These are phyloP conservation scores for Litocranius walleri DNA, from an alignment of 2,113 vertebrate species.

Conservation along the genomic window DNA sequence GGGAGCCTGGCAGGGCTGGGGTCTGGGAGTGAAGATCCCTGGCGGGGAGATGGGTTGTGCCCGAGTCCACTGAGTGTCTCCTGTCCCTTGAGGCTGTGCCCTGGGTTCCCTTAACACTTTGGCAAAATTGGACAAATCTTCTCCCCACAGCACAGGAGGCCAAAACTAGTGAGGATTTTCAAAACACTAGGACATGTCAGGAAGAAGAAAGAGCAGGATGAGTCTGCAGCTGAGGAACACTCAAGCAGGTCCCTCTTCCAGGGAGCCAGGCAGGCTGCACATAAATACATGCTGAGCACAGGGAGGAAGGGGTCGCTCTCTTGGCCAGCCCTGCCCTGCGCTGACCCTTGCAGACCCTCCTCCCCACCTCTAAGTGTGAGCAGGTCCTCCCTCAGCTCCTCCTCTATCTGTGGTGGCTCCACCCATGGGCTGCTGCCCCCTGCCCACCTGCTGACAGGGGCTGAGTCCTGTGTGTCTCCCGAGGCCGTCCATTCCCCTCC, in stretches of 20 bases:
- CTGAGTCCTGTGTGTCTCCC: accelerated
- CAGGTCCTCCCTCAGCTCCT: neutral
- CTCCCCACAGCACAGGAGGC: neutral
- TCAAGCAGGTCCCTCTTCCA: neutral
- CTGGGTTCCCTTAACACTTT: neutral
- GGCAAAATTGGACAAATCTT: neutral
- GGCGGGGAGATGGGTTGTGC: neutral
- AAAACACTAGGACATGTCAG: neutral
- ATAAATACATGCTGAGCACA: accelerated
- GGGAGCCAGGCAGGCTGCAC: neutral
- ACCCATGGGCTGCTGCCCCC: neutral
- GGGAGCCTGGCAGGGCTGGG: neutral
- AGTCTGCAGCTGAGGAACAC: accelerated
- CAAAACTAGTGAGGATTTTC: neutral
- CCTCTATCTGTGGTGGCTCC: neutral
- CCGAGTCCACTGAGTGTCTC: neutral
- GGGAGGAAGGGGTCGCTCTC: neutral
- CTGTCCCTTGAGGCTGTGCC: neutral
- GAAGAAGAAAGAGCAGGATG: neutral
- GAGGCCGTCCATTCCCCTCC: neutral
- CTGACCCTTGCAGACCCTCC: neutral
- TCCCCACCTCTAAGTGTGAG: neutral
- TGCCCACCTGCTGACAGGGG: neutral
- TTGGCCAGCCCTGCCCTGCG: neutral
- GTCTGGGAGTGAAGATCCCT: neutral